Base-by-base conservation (phyloP, 2,113 vertebrate genomes). In the Theropithecus gelada region DNA sequence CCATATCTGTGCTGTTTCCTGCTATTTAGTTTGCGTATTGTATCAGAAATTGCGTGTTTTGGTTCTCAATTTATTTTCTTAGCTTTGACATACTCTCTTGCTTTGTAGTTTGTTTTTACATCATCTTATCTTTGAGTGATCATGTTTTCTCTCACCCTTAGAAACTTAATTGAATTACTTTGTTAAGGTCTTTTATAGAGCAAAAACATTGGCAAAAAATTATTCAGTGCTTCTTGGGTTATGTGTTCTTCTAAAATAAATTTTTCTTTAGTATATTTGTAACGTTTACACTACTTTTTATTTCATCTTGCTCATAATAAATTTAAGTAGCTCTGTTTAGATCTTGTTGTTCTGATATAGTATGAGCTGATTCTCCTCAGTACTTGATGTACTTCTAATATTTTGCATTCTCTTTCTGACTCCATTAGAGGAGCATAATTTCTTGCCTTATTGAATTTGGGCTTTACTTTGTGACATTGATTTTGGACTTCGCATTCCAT, bases 111-210 rank as follows among this genome's bases (percentile, higher is more conserved):
- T 70, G 17, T 85, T 87, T 35, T 95, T 92, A 32, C 70, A 55
- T 50, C 76, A 80, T 55, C 11, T 76, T 12, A 45, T 13, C n/a
- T 92, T 83, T 88, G 55, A 96, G 38, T 48, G 30, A 85, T 94
- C 30, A 48, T 59, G 57, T 40, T 80, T 78, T 8, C 30, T 32
- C 14, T 88, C 40, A 90, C 20, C 8, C 73, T 92, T 78, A 59
- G 86, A 92, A 90, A 38, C 13, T 52, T 88, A 88, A 85, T 55
- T 79, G 48, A 61, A 90, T 94, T 92, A 83, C 50, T 89, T 96
- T 52, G 76, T 20, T 68, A 66, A 80, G 38, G 25, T 73, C 8
- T 86, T 94, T 92, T 52, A 64, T 23, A 89, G 4, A 50, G 5
- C 5, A 94, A 64, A 55, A 90, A 38, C n/a, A 23, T 64, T 52